Evolutionary conservation across 2,113 vertebrate genomes (phyloP).

Genomic region (Procavia capensis): DNA sequence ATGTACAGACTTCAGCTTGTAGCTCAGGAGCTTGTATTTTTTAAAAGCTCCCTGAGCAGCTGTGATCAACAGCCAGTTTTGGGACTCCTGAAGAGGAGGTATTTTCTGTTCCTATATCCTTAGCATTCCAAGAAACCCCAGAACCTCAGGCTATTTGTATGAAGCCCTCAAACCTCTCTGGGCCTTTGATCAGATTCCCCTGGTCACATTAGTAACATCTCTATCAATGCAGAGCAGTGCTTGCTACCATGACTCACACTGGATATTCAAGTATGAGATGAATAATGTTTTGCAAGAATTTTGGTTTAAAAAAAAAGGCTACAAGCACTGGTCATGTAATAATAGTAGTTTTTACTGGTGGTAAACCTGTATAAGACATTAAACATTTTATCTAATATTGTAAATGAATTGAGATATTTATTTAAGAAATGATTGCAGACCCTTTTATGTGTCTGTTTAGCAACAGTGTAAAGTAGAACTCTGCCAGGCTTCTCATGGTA

Average conservation of each 20-base stretch:
- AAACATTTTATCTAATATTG: slow-evolving; percentile 19
- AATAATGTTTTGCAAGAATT: neutral
- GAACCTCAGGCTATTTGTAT: neutral
- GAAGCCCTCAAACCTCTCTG: neutral
- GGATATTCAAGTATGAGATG: neutral
- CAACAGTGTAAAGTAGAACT: neutral
- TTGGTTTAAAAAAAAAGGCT: neutral
- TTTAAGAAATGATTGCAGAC: neutral
- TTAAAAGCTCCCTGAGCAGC: neutral
- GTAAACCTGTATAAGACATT: neutral
- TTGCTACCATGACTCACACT: neutral
- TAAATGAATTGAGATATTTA: neutral
- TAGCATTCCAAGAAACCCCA: neutral
- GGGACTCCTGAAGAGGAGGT: neutral
- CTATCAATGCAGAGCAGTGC: neutral
- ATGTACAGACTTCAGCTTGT: neutral
- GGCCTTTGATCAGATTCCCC: neutral
- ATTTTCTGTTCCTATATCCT: neutral
- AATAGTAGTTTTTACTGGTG: neutral
- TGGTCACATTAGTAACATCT: neutral
- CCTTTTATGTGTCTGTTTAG: neutral
- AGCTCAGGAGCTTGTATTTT: neutral
- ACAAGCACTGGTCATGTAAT: neutral
- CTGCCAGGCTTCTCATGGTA: neutral
- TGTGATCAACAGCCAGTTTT: neutral